Evolutionary conservation across 2,888 invertebrate genomes (phyloP), one percentile per base, ranked within the genome.

Genomic region (Rhagonycha fulva): DNA sequence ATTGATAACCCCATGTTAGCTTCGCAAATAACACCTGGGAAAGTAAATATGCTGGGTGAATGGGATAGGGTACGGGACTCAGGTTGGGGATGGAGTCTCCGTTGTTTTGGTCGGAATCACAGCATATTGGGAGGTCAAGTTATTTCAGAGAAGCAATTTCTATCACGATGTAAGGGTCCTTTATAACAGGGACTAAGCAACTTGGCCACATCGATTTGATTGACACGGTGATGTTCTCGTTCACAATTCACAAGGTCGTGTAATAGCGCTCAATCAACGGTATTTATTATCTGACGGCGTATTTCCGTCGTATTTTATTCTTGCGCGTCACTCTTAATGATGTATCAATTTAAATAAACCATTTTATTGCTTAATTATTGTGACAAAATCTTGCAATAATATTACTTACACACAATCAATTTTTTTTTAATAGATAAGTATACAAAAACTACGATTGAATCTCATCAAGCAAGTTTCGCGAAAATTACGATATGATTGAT

Each of bases 171-270:
- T 78, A 78, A 79, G 76, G 79, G 79, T 80, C 80, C 80, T 63
- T 79, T 80, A 72, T 70, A 61, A 77, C 72, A 69, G 32, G 76
- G 66, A 72, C 63, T 62, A 63, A 72, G 75, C 75, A 76, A 74
- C 74, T 72, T 70, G 75, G 76, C 76, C 78, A 75, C 80, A 81
- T 80, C 80, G 80, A 80, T 82, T 79, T 81, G 80, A 82, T 82
- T 82, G 82, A 80, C 80, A 75, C 79, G 71, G 62, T 72, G 69
- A 69, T 74, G 30, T 72, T 72, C 74, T 63, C 74, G 79, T 66
- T 74, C 78, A 81, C 80, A 81, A 80, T 78, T 75, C 71, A 78
- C 84, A 83, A 84, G 84, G 84, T 82, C 83, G 82, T 76, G 74
- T 80, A 80, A 81, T 79, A 74, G 78, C 78, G 74, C 77, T 79